A percentile compares a stretch with the other conserved stretches of the same genome.
Conservation (phyloP, 2,888 invertebrate genomes). For the Thymelicus sylvestris region DNA sequence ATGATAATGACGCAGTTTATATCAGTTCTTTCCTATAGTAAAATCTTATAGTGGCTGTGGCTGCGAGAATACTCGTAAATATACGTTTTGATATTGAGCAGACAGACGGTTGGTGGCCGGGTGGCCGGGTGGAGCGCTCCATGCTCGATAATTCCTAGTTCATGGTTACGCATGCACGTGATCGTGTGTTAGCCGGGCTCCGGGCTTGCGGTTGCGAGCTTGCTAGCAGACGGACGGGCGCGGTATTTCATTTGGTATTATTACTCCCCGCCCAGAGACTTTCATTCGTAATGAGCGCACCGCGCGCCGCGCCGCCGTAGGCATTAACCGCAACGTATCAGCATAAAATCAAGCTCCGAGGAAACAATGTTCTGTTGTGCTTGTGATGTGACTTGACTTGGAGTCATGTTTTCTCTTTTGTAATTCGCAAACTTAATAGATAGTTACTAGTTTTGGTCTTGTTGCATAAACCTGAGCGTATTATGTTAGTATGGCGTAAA, state of each 20-base stretch:
- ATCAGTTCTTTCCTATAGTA: too few relatives aligned
- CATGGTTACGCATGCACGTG: constrained; percentile 66
- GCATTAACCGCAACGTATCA: constrained; percentile 63
- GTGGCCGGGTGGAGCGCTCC: not conserved
- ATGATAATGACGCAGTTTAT: too few relatives aligned
- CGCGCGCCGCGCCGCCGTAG: constrained; percentile 47
- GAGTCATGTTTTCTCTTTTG: constrained; percentile 16
- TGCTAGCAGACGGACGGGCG: constrained; percentile 62
- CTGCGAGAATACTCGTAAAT: not conserved
- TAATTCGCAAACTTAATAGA: not conserved
- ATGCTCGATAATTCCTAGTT: constrained; percentile 58
- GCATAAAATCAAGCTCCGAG: constrained; percentile 53
- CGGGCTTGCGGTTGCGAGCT: constrained; percentile 65
- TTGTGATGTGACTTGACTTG: constrained; percentile 24
- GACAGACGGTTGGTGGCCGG: constrained; percentile 16
- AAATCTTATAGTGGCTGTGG: not conserved
- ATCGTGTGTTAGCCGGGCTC: constrained; percentile 53
- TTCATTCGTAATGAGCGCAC: constrained; percentile 72
- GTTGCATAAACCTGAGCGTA: too few relatives aligned
- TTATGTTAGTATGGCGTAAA: too few relatives aligned
- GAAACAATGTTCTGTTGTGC: constrained; percentile 22
- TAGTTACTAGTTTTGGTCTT: not conserved
- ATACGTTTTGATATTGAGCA: constrained; percentile 33
- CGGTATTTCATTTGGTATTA: constrained; percentile 74
- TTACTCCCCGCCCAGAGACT: constrained; percentile 65